phyloP scores from a whole-genome alignment of 2,888 invertebrate genomes.

The Pristionchus fissidentatus region DNA sequence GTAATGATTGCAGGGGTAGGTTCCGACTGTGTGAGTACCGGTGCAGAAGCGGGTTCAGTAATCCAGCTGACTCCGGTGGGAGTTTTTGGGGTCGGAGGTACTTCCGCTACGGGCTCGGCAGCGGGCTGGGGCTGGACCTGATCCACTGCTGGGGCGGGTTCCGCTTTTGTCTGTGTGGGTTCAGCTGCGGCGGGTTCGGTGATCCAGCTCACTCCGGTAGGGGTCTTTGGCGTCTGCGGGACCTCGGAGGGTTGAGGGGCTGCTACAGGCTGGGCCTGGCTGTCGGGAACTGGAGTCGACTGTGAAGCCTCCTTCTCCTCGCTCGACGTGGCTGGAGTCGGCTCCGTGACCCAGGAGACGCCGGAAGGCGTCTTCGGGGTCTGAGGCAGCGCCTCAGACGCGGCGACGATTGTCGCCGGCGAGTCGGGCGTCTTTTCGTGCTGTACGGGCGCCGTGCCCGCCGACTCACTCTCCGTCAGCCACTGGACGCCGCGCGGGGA shows the following conservation, averaged over 20 bases:
- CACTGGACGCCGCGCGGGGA: slow-evolving; percentile 17
- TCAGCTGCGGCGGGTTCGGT: slow-evolving; percentile 1
- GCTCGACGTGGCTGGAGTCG: neutral
- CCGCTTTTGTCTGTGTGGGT: neutral
- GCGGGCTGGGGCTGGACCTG: neutral
- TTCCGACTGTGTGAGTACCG: neutral
- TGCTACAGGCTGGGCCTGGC: neutral
- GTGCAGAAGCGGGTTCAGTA: neutral
- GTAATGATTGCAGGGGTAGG: neutral
- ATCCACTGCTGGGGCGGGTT: neutral
- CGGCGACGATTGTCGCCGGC: slow-evolving; percentile 6
- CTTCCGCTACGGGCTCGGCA: neutral
- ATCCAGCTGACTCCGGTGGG: neutral
- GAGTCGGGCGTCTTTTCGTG: slow-evolving; percentile 17
- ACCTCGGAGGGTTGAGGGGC: neutral
- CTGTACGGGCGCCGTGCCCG: neutral
- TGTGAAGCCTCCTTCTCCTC: neutral
- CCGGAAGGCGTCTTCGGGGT: neutral
- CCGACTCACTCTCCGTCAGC: slow-evolving; percentile 32
- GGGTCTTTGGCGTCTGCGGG: slow-evolving; percentile 15
- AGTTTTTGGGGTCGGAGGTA: neutral
- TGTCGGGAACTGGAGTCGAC: neutral
- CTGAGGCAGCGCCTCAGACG: neutral
- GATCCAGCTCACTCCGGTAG: slow-evolving; percentile 26
- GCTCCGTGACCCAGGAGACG: neutral